A percentile compares a stretch with the other conserved stretches of the same genome.
Conservation (phyloP, 2,888 invertebrate genomes). For the Amphipyra tragopoginis region DNA sequence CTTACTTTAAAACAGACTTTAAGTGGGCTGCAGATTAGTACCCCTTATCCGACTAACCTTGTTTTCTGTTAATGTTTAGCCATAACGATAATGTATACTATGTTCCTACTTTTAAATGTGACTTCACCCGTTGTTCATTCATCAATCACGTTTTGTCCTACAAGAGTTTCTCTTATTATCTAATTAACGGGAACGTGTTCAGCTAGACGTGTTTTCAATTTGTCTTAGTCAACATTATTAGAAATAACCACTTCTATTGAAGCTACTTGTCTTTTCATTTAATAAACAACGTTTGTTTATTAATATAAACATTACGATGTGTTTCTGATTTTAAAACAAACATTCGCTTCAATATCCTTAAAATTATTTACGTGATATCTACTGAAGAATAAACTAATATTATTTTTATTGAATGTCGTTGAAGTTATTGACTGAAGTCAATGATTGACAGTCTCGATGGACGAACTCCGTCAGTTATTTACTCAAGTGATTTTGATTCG, state of each 20-base stretch:
- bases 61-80: too few species aligned
- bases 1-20: too few species aligned
- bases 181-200: conserved; percentile 9
- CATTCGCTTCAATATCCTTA: neutral
- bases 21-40: too few species aligned
- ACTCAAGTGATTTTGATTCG: too few species aligned
- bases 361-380: neutral
- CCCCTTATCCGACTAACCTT: too few species aligned
- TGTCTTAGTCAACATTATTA: conserved; percentile 24
- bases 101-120: neutral
- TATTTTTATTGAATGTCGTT: too few species aligned
- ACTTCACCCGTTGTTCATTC: neutral
- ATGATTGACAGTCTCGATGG: too few species aligned
- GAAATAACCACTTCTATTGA: neutral
- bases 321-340: neutral
- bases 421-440: too few species aligned
- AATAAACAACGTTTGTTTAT: neutral
- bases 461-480: too few species aligned
- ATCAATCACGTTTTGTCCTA: conserved; percentile 15
- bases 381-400: neutral
- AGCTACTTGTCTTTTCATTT: neutral
- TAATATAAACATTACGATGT: neutral
- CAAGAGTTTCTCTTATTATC: conserved; percentile 12
- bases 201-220: conserved; percentile 15
- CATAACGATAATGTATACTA: too few species aligned